Evolutionary conservation across 2,113 vertebrate species (phyloP), one percentile per base, ranked within the genome.

Genomic region (Forbesichthys agassizii): DNA sequence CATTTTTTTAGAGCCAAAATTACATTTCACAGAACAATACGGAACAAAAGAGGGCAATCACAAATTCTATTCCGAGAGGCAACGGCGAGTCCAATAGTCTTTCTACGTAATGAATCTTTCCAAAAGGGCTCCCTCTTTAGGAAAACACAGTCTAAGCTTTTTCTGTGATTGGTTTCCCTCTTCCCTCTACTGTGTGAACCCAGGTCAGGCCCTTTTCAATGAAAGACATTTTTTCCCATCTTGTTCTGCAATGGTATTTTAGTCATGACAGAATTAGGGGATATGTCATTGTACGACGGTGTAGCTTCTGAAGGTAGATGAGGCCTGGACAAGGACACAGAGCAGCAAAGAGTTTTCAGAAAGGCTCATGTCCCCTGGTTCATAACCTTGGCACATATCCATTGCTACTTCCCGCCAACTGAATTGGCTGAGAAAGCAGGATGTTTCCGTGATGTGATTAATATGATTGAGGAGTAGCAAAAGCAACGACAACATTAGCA

Each of bases 151-250:
- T 54, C 0, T 64, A 42, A 63, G 75, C 81, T 87, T 70, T 83
- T 82, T 83, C 74, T 74, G 20, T 86, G 85, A 90, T 90, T 89
- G 76, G 82, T 82, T 86, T 84, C 75, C 79, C 68, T 74, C 42
- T 68, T 65, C 61, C 49, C 33, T 36, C n/a, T 33, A 0, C 68
- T 75, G 10, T 49, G 14, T 56, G 63, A 14, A 8, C 47, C 33
- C n/a, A 42, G 12, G 53, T 33, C 62, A 59, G 55, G 48, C 11
- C 46, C 64, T 56, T 55, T 11, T 59, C 54, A 65, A 16, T 63
- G 16, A 78, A 75, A 56, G 16, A 10, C 57, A 36, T 63, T 77
- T 64, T 66, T 74, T 10, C 77, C 36, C 59, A n/a, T 61, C 48
- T 65, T 11, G 13, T 18, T 51, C 56, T 46, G 69, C 58, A 58